Evolutionary conservation across 2,113 vertebrate genomes (phyloP).

Genomic region (Paedocypris sp.): DNA sequence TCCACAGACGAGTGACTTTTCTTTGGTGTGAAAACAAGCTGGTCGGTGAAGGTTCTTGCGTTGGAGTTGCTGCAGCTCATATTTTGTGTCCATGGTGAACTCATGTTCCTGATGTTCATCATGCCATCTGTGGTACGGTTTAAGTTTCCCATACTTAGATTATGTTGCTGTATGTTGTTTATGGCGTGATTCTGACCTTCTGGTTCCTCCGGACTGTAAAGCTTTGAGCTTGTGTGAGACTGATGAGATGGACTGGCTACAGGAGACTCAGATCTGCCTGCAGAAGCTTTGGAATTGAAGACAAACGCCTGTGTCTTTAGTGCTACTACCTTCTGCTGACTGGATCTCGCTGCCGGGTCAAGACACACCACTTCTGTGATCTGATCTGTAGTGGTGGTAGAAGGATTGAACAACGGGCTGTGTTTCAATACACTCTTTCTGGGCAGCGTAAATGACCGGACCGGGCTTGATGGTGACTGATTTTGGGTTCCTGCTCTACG

Average conservation of each 20-base stretch:
- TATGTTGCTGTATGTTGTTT: too few species aligned
- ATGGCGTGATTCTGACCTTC: too few species aligned
- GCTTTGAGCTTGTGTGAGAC: too few species aligned
- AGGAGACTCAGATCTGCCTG: too few species aligned
- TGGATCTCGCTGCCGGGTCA: too few species aligned
- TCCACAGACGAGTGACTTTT: conserved; percentile 27
- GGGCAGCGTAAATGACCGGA: conserved; percentile 7
- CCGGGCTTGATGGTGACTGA: conserved; percentile 16
- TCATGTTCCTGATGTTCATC: background rate
- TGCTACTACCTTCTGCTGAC: too few species aligned
- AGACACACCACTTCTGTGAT: too few species aligned
- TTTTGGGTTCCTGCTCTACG: conserved; percentile 4
- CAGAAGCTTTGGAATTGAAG: too few species aligned
- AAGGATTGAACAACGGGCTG: background rate
- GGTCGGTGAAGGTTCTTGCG: conserved; percentile 35
- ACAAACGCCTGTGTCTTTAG: conserved; percentile 23
- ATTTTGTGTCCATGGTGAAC: background rate
- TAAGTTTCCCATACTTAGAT: too few species aligned
- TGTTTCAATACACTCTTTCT: background rate
- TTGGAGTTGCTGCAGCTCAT: background rate
- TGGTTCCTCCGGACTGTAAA: too few species aligned
- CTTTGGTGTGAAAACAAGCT: conserved; percentile 30
- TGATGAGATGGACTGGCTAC: too few species aligned
- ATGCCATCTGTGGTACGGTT: too few species aligned
- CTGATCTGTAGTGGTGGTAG: conserved; percentile 6